phyloP scores from a whole-genome alignment of 2,797 vertebrate species.

The Amphiprion clarkii region DNA sequence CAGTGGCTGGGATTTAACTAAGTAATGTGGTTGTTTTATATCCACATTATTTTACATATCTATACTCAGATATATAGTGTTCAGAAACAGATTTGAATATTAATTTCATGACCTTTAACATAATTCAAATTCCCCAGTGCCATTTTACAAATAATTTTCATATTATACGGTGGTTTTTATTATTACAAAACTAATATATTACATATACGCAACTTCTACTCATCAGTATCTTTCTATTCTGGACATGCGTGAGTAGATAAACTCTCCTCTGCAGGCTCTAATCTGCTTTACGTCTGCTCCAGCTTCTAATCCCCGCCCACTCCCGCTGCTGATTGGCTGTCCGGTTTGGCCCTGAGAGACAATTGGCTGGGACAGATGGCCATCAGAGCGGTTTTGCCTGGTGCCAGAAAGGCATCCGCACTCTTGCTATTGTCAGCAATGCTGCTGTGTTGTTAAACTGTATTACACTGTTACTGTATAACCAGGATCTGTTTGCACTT shows the following conservation, averaged over 20 bases:
- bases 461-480: slow-evolving; percentile 1
- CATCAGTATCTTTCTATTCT: background rate
- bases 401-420: slow-evolving; percentile 40
- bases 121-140: background rate
- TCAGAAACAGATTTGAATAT: background rate
- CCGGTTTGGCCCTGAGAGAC: background rate
- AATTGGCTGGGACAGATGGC: slow-evolving; percentile 67
- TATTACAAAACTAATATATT: background rate
- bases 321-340: slow-evolving; percentile 57
- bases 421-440: slow-evolving; percentile 57
- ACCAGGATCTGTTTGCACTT: background rate
- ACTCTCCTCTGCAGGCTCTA: slow-evolving; percentile 38
- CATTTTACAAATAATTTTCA: background rate
- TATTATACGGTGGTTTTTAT: background rate
- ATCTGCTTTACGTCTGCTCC: slow-evolving; percentile 69
- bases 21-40: background rate
- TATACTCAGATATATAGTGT: background rate
- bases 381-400: slow-evolving; percentile 44
- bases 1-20: no score
- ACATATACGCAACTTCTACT: background rate
- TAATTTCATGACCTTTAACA: background rate
- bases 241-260: slow-evolving; percentile 11
- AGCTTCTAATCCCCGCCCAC: slow-evolving; percentile 1
- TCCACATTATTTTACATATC: background rate
- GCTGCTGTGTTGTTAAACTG: slow-evolving; percentile 22